These are phyloP conservation scores for Alca torda DNA, from an alignment of 2,797 vertebrate genomes.

Conservation along the genomic window DNA sequence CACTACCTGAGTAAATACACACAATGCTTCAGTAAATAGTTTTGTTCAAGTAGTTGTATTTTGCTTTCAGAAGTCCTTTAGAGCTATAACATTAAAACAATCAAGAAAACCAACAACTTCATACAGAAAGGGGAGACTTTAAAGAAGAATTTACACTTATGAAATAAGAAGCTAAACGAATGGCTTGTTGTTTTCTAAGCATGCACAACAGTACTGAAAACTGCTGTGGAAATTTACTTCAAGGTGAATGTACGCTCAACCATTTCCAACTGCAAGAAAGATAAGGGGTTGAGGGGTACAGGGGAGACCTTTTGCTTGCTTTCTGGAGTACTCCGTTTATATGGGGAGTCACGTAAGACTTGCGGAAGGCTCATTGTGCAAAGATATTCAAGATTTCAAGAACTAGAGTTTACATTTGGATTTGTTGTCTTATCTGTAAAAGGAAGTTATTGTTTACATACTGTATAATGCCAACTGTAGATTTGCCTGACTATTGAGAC, in stretches of 20 bases:
- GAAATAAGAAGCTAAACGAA: background rate
- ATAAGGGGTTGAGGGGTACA: too few species aligned
- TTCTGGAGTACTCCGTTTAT: background rate
- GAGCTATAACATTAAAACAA: background rate
- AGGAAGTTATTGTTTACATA: background rate
- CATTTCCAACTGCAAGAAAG: background rate
- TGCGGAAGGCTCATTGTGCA: background rate
- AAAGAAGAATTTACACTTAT: background rate
- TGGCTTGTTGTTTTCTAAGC: background rate
- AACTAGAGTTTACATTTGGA: background rate
- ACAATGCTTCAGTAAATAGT: background rate
- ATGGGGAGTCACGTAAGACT: accelerated
- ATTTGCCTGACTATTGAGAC: background rate
- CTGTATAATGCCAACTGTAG: background rate
- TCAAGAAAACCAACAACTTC: background rate
- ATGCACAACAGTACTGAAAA: background rate
- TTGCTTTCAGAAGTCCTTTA: background rate
- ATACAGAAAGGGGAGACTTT: background rate
- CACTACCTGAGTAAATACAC: background rate
- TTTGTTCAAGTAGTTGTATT: background rate
- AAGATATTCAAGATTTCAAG: background rate
- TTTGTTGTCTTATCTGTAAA: background rate
- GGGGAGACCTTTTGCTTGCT: background rate
- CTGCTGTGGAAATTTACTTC: background rate
- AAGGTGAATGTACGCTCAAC: background rate